Percentiles rank a stretch among this genome's conserved stretches.
Evolutionary conservation across 1,140 invertebrate species (phyloP).

Genomic region (Ceratitis capitata): DNA sequence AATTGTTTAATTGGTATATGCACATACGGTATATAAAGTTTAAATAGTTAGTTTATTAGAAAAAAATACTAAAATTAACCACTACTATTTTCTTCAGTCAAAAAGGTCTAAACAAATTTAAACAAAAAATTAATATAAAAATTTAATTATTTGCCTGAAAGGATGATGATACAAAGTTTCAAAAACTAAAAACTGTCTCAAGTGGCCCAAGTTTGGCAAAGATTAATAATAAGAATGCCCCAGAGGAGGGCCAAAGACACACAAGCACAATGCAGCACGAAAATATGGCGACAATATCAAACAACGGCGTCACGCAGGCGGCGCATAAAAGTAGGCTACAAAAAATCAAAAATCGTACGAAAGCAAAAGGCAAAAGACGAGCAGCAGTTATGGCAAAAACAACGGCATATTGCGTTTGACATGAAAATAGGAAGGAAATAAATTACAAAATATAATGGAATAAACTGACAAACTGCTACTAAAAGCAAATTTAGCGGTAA

Average conservation of each 20-base stretch:
- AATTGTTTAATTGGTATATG: no score
- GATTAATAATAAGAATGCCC: constrained; percentile 11
- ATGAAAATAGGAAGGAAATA: background rate
- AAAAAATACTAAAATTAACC: background rate
- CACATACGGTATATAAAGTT: no score
- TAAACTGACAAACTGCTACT: background rate
- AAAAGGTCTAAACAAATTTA: background rate
- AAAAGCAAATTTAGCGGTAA: background rate
- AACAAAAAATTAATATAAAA: background rate
- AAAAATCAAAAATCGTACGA: background rate
- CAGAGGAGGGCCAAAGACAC: background rate
- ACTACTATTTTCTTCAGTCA: background rate
- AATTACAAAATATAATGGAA: background rate
- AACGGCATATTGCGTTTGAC: background rate
- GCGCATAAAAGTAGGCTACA: background rate
- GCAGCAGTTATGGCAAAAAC: no score
- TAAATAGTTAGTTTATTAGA: no score
- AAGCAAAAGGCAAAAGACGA: background rate
- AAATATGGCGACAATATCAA: background rate
- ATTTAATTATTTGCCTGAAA: constrained; percentile 11
- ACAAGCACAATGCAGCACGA: background rate
- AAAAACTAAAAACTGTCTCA: background rate
- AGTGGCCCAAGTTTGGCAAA: background rate
- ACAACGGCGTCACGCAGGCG: background rate
- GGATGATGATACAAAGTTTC: background rate